Evolutionary conservation across 2,888 invertebrate genomes (phyloP), one percentile per base, ranked within the genome.

Genomic region (Pristionchus exspectatus): DNA sequence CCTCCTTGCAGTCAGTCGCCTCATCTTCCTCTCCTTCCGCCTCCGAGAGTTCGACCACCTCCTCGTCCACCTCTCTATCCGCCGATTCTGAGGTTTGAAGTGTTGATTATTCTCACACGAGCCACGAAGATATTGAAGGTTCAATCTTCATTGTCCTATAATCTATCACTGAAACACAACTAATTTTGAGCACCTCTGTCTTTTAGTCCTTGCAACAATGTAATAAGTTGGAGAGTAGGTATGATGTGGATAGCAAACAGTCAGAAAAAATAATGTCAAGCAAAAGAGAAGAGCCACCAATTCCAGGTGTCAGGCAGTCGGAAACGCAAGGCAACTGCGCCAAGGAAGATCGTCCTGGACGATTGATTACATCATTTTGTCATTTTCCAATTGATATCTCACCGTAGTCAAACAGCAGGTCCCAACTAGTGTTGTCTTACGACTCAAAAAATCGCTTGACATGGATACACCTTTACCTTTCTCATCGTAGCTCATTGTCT

Each of bases 21-120:
- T 85, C 85, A 33, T 59, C 85, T 14, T 85, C 85, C n/a, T 85
- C 85, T 85, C 50, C 85, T 16, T 59, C 85, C 18, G 38, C 83
- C 44, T 83, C 85, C 50, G 66, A 59, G 1, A 24, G 56, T 16
- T 85, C 85, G n/a, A 63, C 56, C 12, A 33, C 30, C 10, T 18
- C 85, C 16, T 38, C 85, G 2, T 85, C 63, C 16, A 63, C 7
- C 7, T 38, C 38, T 59, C 4, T 63, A 2, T n/a, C 24, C 4
- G 14, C 1, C n/a, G 63, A 63, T 66, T 66, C 85, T 63, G 63
- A 81, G 81, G 81, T 81, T 77, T 5, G 30, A 0, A 4, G 33
- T 66, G n/a, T 38, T 59, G 9, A 50, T 54, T 21, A 38, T 38
- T 38, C 3, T 2, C 38, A 5, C 3, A 38, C 2, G 5, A 5